phyloP scores from a whole-genome alignment of 35 echinoderm and acorn worm genomes.

The Apostichopus parvimensis region DNA sequence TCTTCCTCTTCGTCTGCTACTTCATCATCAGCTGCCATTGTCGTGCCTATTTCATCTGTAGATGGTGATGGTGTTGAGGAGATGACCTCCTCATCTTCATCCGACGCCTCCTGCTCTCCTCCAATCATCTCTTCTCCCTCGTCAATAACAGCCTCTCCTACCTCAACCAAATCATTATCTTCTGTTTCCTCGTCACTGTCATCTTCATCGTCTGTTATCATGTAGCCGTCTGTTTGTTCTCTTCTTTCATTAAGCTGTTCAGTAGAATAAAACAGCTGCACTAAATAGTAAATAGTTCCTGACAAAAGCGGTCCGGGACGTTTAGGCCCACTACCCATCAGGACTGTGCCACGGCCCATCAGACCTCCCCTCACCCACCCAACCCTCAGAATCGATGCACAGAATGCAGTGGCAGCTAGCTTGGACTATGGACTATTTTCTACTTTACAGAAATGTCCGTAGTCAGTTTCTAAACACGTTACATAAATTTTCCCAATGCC shows the following conservation, averaged over 20 bases:
- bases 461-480: too few relatives aligned
- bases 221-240: background rate
- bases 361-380: too few relatives aligned
- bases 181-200: background rate
- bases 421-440: too few relatives aligned
- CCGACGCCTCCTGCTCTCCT: background rate
- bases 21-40: slow-evolving; percentile 13
- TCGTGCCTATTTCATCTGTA: too few relatives aligned
- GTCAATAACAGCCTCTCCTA: background rate
- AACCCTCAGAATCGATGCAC: too few relatives aligned
- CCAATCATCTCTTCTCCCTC: background rate
- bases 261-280: background rate
- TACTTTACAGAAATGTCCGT: too few relatives aligned
- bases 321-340: too few relatives aligned
- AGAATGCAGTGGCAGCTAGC: too few relatives aligned
- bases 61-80: background rate
- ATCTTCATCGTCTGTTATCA: background rate
- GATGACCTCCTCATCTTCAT: background rate
- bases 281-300: too few relatives aligned
- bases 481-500: too few relatives aligned
- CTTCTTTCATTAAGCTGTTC: background rate
- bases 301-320: too few relatives aligned
- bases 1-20: background rate
- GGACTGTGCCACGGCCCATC: too few relatives aligned
- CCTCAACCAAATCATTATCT: background rate